These are phyloP conservation scores for Venustaconcha ellipsiformis DNA, from an alignment of 1,140 invertebrate genomes.

Conservation along the genomic window DNA sequence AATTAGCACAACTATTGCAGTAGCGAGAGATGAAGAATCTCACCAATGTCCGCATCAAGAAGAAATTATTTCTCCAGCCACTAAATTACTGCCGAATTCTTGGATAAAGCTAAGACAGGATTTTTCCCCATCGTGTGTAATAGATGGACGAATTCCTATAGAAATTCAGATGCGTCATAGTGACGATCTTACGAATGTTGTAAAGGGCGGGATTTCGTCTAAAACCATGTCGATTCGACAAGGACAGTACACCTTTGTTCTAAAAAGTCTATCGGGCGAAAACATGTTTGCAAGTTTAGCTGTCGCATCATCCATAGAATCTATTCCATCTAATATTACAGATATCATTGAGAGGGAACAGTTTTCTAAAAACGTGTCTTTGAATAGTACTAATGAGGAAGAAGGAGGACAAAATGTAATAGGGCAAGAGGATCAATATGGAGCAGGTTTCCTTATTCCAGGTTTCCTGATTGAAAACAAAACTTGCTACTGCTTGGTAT, in stretches of 20 bases:
- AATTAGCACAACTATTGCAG: constrained; percentile 4
- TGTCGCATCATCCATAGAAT: neutral
- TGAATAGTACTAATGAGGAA: neutral
- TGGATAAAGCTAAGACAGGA: neutral
- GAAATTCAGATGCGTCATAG: too few species aligned
- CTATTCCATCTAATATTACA: neutral
- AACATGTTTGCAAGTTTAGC: neutral
- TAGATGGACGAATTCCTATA: too few species aligned
- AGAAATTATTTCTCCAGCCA: neutral
- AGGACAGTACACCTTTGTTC: neutral
- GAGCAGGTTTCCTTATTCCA: neutral
- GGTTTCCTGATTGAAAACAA: neutral
- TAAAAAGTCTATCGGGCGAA: neutral
- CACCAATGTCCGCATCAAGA: constrained; percentile 12
- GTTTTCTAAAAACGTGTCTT: neutral
- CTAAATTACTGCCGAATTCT: too few species aligned
- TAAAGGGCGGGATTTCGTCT: neutral
- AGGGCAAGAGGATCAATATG: neutral
- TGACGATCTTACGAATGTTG: neutral
- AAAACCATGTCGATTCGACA: neutral
- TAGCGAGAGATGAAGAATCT: constrained; percentile 1
- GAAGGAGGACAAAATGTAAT: neutral
- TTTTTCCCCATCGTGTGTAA: neutral
- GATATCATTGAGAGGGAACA: neutral
- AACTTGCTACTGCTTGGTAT: neutral